Base-by-base conservation (phyloP, 2,113 vertebrate genomes). In the Columba janthina region DNA sequence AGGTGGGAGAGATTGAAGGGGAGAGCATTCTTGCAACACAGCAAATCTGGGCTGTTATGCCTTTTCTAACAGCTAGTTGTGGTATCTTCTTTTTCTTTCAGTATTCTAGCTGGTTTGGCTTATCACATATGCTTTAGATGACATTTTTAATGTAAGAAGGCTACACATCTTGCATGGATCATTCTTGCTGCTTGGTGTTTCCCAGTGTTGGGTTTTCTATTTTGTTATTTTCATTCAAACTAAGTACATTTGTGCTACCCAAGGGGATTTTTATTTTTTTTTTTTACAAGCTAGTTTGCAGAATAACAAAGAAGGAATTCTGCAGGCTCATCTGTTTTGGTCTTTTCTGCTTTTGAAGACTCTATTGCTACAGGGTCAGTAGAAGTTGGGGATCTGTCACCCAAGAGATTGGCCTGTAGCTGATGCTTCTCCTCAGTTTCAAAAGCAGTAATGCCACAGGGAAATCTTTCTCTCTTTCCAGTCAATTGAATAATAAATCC, bases 401-500 rank as follows among this genome's bases (percentile, higher is more conserved):
- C 76, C 80, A 81, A 51, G 34, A 84, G 65, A 28, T 22, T 95
- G 92, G 60, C 56, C 56, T 74, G 53, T 86, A 74, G 86, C 72
- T 86, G 93, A 86, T 84, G 65, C 84, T 96, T 84, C 73, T 76
- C 58, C 44, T 89, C 74, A 34, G 69, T 78, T 94, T 91, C 81
- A 96, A 84, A 79, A 73, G 66, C 8, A 62, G 75, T 85, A 90
- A 83, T 2, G 9, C 88, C 83, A 86, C 64, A 67, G 88, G 81
- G 94, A 90, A 93, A 80, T 76, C 75, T 62, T 92, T 64, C 40
- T 67, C 32, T 91, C 32, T 81, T 93, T 90, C 67, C 50, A 80
- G 69, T 93, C 82, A 92, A 77, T 88, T 95, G 83, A 93, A 84
- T 90, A 97, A 97, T 89, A 93, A 92, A 83, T 86, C 65, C 85